Evolutionary conservation across 1,140 invertebrate genomes (phyloP).

Genomic region (Drosophila dunni): DNA sequence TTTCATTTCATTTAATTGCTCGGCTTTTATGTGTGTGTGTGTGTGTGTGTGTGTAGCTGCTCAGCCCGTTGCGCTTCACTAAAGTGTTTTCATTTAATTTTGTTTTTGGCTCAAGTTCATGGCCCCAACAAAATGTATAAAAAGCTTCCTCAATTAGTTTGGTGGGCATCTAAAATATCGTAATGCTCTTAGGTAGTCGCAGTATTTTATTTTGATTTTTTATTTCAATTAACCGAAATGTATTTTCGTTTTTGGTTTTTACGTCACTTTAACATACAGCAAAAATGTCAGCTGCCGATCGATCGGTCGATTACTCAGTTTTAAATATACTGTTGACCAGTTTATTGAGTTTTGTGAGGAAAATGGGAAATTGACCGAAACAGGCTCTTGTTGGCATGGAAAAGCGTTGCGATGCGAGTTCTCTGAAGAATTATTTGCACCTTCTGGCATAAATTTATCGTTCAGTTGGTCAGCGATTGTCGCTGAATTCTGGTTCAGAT

Average conservation of each 20-base stretch:
- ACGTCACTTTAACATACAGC: constrained; percentile 40
- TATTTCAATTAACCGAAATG: constrained; percentile 71
- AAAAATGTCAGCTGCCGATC: constrained; percentile 31
- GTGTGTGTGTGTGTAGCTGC: background rate
- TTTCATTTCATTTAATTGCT: constrained; percentile 72
- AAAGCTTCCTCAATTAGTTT: constrained; percentile 55
- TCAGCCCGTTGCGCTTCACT: constrained; percentile 58
- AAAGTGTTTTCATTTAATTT: constrained; percentile 74
- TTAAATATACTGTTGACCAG: constrained; percentile 23
- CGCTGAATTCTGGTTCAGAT: constrained; percentile 17
- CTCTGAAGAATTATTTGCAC: constrained; percentile 31
- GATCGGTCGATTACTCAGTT: constrained; percentile 23
- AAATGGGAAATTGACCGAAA: constrained; percentile 25
- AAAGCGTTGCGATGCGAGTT: constrained; percentile 4
- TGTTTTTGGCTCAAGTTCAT: constrained; percentile 68
- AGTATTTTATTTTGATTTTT: constrained; percentile 24
- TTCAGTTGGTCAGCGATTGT: constrained; percentile 34
- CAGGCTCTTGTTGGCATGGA: constrained; percentile 11
- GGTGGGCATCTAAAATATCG: constrained; percentile 30
- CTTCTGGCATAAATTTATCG: constrained; percentile 37
- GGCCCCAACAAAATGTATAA: constrained; percentile 60
- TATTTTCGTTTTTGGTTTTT: constrained; percentile 50
- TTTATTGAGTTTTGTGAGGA: constrained; percentile 43
- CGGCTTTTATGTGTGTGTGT: constrained; percentile 2
- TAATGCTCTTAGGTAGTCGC: constrained; percentile 18